These are phyloP conservation scores for Eubucco bourcierii DNA, from an alignment of 2,113 vertebrate genomes.

Conservation along the genomic window DNA sequence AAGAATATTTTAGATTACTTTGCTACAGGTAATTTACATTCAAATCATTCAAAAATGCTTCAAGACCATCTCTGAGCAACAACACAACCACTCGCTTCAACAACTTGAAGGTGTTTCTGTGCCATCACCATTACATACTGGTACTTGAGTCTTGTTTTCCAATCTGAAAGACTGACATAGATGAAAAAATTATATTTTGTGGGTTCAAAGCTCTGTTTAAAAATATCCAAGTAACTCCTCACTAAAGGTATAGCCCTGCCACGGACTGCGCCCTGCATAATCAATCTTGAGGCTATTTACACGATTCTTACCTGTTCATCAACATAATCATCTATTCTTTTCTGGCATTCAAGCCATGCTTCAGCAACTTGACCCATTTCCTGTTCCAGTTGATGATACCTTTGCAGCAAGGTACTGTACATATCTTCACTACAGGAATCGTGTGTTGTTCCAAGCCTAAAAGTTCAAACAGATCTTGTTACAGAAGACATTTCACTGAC, in stretches of 20 bases:
- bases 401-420: conserved; percentile 88
- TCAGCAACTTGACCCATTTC: conserved; percentile 89
- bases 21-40: not conserved
- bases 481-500: not conserved
- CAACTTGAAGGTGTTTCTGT: not conserved
- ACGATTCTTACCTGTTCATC: conserved; percentile 89
- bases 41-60: not conserved
- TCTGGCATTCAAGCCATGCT: conserved; percentile 95
- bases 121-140: not conserved
- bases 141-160: not conserved
- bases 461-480: conserved; percentile 34
- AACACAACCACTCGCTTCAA: not conserved
- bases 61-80: not conserved
- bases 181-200: not conserved
- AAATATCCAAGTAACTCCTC: not conserved
- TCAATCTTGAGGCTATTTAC: not conserved
- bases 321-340: conserved; percentile 96
- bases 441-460: conserved; percentile 87
- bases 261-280: not conserved
- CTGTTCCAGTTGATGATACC: conserved; percentile 89
- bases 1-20: not conserved
- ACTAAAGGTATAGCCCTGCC: not conserved
- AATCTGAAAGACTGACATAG: not conserved
- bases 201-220: not conserved
- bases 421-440: conserved; percentile 92